Evolutionary conservation across 2,113 vertebrate genomes (phyloP).

Genomic region (Tenrec ecaudatus): DNA sequence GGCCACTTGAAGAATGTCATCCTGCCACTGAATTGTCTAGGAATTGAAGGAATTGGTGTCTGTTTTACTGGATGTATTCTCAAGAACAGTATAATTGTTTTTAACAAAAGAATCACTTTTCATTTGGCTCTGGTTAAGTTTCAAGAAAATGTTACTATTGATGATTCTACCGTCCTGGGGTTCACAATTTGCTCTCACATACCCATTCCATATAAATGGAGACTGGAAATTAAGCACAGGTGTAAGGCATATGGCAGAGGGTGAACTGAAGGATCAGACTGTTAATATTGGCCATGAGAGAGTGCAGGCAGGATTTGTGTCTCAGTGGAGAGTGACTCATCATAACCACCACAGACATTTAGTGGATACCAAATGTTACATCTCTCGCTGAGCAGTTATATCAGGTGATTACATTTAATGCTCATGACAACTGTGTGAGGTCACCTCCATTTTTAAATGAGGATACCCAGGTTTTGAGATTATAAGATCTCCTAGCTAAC

Average conservation of each 20-base stretch:
- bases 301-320: neutral
- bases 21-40: neutral
- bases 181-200: constrained; percentile 13
- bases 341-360: neutral
- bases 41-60: neutral
- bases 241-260: neutral
- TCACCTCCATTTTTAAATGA: neutral
- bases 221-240: neutral
- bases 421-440: neutral
- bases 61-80: neutral
- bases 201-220: neutral
- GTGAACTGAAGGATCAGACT: neutral
- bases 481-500: neutral
- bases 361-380: neutral
- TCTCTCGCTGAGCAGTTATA: neutral
- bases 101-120: too few species aligned
- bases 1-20: neutral
- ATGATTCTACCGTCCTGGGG: neutral
- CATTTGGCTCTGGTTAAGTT: neutral
- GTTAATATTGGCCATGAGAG: neutral
- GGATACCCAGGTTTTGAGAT: neutral
- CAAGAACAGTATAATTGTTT: neutral
- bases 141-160: constrained; percentile 41
- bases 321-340: neutral
- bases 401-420: neutral